Base-by-base conservation (phyloP, 2,888 invertebrate genomes). In the Trichopoda pennipes region DNA sequence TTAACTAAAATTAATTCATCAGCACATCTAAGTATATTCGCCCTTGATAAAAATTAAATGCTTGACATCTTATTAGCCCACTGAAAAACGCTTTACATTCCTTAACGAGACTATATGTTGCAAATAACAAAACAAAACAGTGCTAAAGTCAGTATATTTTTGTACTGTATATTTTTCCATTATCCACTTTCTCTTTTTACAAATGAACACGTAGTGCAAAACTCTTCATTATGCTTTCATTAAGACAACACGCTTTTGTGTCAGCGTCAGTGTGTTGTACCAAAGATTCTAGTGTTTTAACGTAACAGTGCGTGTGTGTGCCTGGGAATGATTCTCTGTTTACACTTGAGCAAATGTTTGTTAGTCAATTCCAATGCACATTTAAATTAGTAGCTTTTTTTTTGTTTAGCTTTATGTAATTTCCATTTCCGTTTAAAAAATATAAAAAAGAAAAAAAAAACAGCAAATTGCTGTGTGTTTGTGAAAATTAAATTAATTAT, bases 361-460 rank as follows among this genome's bases (percentile, higher is more conserved):
- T 66, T 28, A 74, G 74, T 64, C 70, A 81, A 81, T 78, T 75
- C 74, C 72, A 69, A 32, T 68, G 73, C 69, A 60, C 44, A 75
- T 74, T 74, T 73, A 77, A 81, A 77, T 77, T 58, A 35, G 42
- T 44, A 61, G 35, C 55, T 64, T 16, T 49, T 69, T 51, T 3
- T 55, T n/a, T 70, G 64, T 80, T 23, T 14, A 14, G 7, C 14
- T 38, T 38, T 38, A 14, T 38, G 9, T 38, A 14, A 14, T 38
- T 38, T 38, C 14, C 38, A 38, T 14, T 38, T 38, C 14, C 38
- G 28, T 28, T 28, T 28, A 4, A 28, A 4, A 28, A 6, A 8
- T 28, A 2, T 6, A 28, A 2, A 28, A 28, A 28, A 28, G 4
- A 2, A 28, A 28, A 28, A 28, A 7, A 28, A 28, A 28, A 28